Evolutionary conservation across 2,113 vertebrate species (phyloP), one percentile per base, ranked within the genome.

Genomic region (Odontophorus gujanensis): DNA sequence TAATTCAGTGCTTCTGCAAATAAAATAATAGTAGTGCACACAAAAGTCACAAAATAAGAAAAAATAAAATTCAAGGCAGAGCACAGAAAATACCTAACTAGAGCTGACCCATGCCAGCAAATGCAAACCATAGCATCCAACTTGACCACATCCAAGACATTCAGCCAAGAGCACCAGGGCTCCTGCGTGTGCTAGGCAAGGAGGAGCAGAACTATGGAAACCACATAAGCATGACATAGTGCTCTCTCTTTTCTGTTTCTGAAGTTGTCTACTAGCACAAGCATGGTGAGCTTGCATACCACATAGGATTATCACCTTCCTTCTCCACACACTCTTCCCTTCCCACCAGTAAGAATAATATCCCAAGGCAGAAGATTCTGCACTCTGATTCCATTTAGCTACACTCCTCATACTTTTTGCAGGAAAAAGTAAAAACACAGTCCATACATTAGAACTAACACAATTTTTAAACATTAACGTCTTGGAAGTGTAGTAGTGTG

Each of bases 171-270:
- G 53, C 16, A 0, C 32, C n/a, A 8, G 18, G 32, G 43, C 66
- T 63, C 72, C 43, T 38, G 32, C 45, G 2, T 8, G 16, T 18
- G 26, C n/a, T 58, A 26, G 50, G 63, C 32, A 30, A 11, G 1
- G 4, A 19, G 25, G 25, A 32, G 24, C 48, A 13, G 48, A 32
- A 7, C 14, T 1, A 19, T 1, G 32, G 12, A 5, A 32, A 16
- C 6, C 3, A 2, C 0, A 7, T 3, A 13, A 1, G 9, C 4
- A 3, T 2, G 36, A 8, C 42, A 45, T 32, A 45, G 48, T 7
- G 48, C 48, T 38, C n/a, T 12, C 65, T n/a, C 30, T 1, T 3
- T 12, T 6, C 22, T 12, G 8, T 8, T 17, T 36, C 48, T 50
- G 25, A 61, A 53, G 40, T 7, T 1, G 13, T 2, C 28, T 3